Evolutionary conservation across 2,797 vertebrate species (phyloP).

Genomic region (Tangara arthus): DNA sequence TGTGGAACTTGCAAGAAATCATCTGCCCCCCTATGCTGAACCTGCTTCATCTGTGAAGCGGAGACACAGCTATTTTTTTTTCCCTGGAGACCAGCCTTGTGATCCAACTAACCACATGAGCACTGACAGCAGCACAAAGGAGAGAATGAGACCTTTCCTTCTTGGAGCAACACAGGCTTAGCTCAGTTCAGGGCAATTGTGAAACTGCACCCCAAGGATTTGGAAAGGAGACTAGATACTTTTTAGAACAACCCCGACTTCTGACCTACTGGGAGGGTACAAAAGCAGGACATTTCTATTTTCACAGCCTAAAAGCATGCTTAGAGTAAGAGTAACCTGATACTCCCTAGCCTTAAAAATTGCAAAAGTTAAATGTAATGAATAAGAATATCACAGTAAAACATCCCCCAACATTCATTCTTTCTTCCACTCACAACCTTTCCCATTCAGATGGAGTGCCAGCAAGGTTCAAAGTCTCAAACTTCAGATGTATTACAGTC

Average conservation of each 20-base stretch:
- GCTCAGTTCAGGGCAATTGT: background rate
- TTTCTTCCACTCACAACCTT: background rate
- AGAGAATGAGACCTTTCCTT: background rate
- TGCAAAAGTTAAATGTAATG: background rate
- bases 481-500: background rate
- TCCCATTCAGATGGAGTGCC: background rate
- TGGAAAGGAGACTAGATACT: background rate
- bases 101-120: background rate
- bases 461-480: background rate
- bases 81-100: background rate
- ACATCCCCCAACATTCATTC: background rate
- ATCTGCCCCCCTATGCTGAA: background rate
- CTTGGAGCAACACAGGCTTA: background rate
- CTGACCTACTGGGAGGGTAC: background rate
- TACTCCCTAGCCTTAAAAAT: background rate
- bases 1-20: background rate
- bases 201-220: background rate
- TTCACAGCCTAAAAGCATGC: background rate
- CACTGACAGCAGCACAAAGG: background rate
- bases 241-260: background rate
- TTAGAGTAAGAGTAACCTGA: background rate
- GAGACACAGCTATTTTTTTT: background rate
- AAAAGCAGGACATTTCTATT: background rate
- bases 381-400: background rate
- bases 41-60: background rate